Conservation (phyloP, 2,113 vertebrate species). For the Cinclus mexicanus region DNA sequence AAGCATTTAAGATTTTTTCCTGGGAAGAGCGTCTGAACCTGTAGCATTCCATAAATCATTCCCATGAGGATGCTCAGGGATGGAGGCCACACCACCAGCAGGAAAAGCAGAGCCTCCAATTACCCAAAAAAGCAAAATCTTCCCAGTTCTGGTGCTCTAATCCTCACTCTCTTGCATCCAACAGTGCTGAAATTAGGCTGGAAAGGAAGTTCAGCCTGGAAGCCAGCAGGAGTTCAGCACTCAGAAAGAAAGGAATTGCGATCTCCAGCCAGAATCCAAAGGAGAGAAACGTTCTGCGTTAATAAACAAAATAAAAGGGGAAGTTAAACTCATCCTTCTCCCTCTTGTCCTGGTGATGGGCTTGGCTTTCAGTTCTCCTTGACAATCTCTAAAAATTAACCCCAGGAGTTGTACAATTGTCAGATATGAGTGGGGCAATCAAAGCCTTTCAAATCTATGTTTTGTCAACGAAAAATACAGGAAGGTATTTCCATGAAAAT, state of each 20-base stretch:
- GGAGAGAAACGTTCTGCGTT: background rate
- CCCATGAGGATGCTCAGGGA: background rate
- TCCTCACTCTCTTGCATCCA: background rate
- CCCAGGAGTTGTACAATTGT: background rate
- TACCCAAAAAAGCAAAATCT: background rate
- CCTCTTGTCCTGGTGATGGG: slow-evolving; percentile 2
- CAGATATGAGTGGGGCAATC: slow-evolving; percentile 10
- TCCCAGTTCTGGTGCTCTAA: background rate
- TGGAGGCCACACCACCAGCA: background rate
- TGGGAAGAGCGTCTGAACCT: background rate
- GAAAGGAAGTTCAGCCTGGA: background rate
- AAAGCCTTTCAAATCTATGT: slow-evolving; percentile 38
- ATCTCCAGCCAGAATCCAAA: slow-evolving; percentile 29
- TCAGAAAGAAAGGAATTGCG: slow-evolving; percentile 27
- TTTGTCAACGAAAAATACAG: slow-evolving; percentile 51
- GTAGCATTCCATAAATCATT: background rate
- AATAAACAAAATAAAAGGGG: slow-evolving; percentile 51
- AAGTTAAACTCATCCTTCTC: slow-evolving; percentile 25
- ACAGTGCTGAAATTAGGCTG: background rate
- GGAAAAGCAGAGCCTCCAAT: background rate
- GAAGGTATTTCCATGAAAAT: slow-evolving; percentile 24
- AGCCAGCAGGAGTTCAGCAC: background rate
- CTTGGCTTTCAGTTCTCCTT: slow-evolving; percentile 34
- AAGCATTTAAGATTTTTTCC: background rate
- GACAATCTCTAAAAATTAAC: slow-evolving; percentile 54